Conservation (phyloP, 2,888 invertebrate species). For the Cerceris rybyensis region DNA sequence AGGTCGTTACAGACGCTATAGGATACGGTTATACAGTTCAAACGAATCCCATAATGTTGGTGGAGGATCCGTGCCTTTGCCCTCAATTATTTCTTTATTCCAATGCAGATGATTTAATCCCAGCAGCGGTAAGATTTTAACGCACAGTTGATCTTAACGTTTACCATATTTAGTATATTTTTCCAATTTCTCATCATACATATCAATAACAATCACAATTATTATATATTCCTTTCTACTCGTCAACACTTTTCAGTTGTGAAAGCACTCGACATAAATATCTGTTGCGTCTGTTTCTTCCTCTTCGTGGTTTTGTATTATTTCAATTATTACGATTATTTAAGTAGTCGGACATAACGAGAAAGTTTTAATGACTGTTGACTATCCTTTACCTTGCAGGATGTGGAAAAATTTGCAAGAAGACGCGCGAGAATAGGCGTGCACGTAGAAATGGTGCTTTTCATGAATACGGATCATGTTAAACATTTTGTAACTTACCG, state of each 20-base stretch:
- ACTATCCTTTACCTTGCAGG: constrained; percentile 77
- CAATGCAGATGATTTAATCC: constrained; percentile 87
- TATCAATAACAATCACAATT: too few relatives aligned
- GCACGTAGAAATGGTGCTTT: constrained; percentile 85
- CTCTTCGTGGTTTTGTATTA: too few relatives aligned
- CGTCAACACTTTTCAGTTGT: too few relatives aligned
- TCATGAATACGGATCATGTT: constrained; percentile 89
- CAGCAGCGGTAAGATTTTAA: constrained; percentile 82
- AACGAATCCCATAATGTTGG: constrained; percentile 85
- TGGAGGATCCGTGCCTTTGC: constrained; percentile 85
- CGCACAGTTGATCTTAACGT: neutral
- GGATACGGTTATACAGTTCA: constrained; percentile 80
- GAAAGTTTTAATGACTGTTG: neutral
- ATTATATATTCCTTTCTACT: too few relatives aligned
- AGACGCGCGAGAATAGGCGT: constrained; percentile 85
- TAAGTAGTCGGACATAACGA: neutral
- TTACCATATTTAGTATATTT: too few relatives aligned
- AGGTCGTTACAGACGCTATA: constrained; percentile 80
- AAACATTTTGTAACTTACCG: constrained; percentile 87
- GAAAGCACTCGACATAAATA: neutral
- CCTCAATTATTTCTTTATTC: constrained; percentile 90
- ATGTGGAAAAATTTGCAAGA: constrained; percentile 87
- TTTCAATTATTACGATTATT: neutral
- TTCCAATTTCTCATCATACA: too few relatives aligned
- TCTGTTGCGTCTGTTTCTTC: neutral